phyloP scores from a whole-genome alignment of 2,888 invertebrate genomes.

The Rhynchonema sp. region DNA sequence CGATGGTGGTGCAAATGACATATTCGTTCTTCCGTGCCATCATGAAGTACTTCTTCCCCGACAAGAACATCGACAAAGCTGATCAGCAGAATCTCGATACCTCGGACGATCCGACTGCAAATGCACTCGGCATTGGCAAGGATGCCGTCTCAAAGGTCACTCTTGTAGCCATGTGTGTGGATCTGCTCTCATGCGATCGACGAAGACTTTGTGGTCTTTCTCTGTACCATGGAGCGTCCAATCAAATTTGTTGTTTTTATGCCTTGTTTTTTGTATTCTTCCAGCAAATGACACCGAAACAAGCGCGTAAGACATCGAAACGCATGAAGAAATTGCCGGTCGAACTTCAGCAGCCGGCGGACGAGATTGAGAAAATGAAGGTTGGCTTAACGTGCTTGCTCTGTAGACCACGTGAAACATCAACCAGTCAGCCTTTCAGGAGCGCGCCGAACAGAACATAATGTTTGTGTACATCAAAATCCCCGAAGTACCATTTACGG shows the following conservation, averaged over 20 bases:
- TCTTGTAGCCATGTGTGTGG: no score
- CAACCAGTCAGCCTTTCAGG: slow-evolving; percentile 36
- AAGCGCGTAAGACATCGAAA: no score
- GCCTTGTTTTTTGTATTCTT: no score
- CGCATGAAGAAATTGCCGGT: background rate
- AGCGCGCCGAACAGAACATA: slow-evolving; percentile 93
- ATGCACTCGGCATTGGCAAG: no score
- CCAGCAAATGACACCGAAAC: no score
- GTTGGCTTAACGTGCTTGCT: slow-evolving; percentile 28
- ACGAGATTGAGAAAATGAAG: slow-evolving; percentile 95
- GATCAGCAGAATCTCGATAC: slow-evolving; percentile 15
- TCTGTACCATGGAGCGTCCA: no score
- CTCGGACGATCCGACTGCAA: background rate
- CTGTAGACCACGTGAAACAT: background rate
- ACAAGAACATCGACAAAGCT: slow-evolving; percentile 45
- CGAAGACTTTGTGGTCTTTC: no score
- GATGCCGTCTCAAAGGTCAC: no score
- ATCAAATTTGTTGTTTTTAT: no score
- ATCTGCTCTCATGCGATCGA: no score
- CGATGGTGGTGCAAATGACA: slow-evolving; percentile 43
- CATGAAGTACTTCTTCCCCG: slow-evolving; percentile 91
- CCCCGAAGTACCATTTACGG: slow-evolving; percentile 79
- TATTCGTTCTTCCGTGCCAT: slow-evolving; percentile 60
- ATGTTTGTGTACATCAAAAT: slow-evolving; percentile 93
- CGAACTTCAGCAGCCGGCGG: slow-evolving; percentile 26